Base-by-base conservation (phyloP, 2,113 vertebrate genomes). In the Poecilia latipinna region DNA sequence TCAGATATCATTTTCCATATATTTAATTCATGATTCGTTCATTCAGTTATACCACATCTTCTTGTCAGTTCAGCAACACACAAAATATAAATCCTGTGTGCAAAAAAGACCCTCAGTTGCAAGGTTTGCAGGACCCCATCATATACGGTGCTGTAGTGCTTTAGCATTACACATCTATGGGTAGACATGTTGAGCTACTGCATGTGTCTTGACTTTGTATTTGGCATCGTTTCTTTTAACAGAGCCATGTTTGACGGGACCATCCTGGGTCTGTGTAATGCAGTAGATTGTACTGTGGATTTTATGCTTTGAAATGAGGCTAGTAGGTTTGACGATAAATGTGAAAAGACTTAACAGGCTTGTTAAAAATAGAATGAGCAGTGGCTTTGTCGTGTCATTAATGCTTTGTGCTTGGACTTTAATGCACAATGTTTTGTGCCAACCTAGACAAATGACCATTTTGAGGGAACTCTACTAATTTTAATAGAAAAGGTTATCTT, bases 321-420 rank as follows among this genome's bases (percentile, higher is more conserved):
- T 4, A 35, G 60, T 42, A 28, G 33, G 70, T n/a, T 26, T 72
- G 48, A 54, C 44, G 48, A 54, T 22, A 8, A 64, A 63, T 37
- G 44, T 1, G 8, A 44, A 66, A 57, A 74, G 26, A 32, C 7
- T 35, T 63, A 60, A 74, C 54, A 4, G n/a, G 4, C 60, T 17
- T 80, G n/a, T 65, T 11, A 22, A 29, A 51, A 73, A 26, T 31
- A 72, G 35, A 65, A 57, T 29, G 29, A 61, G 32, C 74, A 31
- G 12, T 31, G 62, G 17, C n/a, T 32, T 19, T 64, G 29, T 22
- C 8, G 12, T 61, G 13, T 35, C 62, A 64, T 10, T 35, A 11
- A 64, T 11, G 29, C 62, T 64, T 2, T 35, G 26, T 22, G 7
- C 19, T 61, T 26, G 12, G 60, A 28, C 26, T 28, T 28, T 28